Evolutionary conservation across 2,797 vertebrate genomes (phyloP).

Genomic region (Pelobates cultripes): DNA sequence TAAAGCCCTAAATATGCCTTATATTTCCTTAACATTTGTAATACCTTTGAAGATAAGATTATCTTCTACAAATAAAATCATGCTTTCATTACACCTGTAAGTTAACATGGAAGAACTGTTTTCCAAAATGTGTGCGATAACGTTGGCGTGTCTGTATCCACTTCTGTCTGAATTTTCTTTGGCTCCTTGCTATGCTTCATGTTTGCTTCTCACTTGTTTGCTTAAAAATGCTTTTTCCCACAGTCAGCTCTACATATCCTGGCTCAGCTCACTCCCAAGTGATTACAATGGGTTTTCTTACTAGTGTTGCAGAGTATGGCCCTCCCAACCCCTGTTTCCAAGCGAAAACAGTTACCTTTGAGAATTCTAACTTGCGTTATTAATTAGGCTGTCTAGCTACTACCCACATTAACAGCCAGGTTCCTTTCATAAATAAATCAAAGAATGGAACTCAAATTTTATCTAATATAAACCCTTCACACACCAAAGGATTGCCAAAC

Average conservation of each 20-base stretch:
- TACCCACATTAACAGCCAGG: too few species aligned
- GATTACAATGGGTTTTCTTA: slow-evolving; percentile 31
- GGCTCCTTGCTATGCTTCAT: slow-evolving; percentile 32
- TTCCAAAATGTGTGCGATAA: background rate
- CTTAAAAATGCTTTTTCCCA: slow-evolving; percentile 48
- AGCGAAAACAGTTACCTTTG: too few species aligned
- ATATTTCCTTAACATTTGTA: too few species aligned
- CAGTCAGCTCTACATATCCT: slow-evolving; percentile 41
- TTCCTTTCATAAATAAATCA: too few species aligned
- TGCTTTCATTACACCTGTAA: slow-evolving; percentile 26
- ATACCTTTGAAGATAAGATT: too few species aligned
- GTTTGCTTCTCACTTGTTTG: slow-evolving; percentile 48
- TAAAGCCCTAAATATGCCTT: too few species aligned
- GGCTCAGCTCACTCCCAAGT: background rate
- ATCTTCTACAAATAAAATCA: too few species aligned
- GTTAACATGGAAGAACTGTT: background rate
- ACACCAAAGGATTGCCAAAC: too few species aligned
- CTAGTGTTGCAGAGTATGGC: background rate
- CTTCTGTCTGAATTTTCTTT: slow-evolving; percentile 47
- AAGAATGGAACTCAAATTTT: too few species aligned
- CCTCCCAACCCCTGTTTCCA: background rate
- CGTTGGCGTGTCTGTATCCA: background rate
- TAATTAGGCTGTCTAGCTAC: too few species aligned
- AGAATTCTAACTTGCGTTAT: too few species aligned
- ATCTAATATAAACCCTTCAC: too few species aligned